A percentile compares a stretch with the other conserved stretches of the same genome.
phyloP scores from a whole-genome alignment of 2,113 vertebrate genomes.

The Lucifuga dentata region DNA sequence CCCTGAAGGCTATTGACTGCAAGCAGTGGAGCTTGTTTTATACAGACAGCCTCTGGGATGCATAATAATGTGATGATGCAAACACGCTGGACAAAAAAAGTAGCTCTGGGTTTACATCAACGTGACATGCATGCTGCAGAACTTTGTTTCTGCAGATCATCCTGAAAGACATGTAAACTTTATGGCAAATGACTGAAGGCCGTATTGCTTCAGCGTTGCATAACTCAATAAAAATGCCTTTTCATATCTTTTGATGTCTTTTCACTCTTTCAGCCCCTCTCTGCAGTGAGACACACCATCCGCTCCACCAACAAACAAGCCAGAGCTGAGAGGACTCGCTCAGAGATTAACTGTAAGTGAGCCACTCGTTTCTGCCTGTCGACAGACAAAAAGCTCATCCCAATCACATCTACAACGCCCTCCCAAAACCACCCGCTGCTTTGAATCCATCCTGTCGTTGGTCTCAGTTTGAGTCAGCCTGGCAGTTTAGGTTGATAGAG shows the following conservation, averaged over 20 bases:
- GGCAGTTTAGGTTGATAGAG: conserved; percentile 19
- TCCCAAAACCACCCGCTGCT: background rate
- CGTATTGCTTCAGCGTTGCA: background rate
- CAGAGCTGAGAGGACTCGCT: conserved; percentile 91
- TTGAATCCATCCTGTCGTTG: conserved; percentile 15
- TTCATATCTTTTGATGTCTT: conserved; percentile 6
- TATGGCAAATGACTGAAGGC: conserved; percentile 8
- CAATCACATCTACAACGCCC: background rate
- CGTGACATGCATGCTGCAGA: background rate
- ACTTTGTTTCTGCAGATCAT: background rate
- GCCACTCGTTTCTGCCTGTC: conserved; percentile 8
- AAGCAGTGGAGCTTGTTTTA: conserved; percentile 57
- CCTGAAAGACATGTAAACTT: background rate
- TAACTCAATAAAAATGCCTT: background rate
- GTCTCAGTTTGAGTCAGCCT: conserved; percentile 18
- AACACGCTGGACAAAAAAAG: conserved; percentile 9
- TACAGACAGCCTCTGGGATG: conserved; percentile 56
- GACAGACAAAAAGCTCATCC: background rate
- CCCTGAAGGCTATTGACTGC: conserved; percentile 63
- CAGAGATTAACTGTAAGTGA: conserved; percentile 96
- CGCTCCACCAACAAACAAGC: conserved; percentile 91
- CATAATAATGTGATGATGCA: conserved; percentile 64
- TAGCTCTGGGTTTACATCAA: background rate
- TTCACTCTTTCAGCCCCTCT: conserved; percentile 83
- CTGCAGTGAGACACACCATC: conserved; percentile 92